These are phyloP conservation scores for Corythornis leucogaster DNA, from an alignment of 2,797 vertebrate genomes.

Conservation along the genomic window DNA sequence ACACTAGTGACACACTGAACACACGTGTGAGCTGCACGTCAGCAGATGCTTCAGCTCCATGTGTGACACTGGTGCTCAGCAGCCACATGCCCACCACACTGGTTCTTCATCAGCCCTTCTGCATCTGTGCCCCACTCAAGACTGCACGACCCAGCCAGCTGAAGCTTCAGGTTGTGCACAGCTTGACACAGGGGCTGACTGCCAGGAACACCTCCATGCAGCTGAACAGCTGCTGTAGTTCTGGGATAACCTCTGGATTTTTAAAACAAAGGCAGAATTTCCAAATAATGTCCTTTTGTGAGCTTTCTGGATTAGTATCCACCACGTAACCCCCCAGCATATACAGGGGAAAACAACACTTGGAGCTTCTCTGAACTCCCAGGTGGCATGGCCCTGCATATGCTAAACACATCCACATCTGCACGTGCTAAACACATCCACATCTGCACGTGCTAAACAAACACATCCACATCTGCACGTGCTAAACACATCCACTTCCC, in stretches of 20 bases:
- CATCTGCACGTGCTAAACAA: neutral
- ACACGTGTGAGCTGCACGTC: too few species aligned
- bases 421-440: neutral
- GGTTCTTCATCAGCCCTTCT: neutral
- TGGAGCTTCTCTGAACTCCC: neutral
- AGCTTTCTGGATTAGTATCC: neutral
- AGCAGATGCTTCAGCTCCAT: too few species aligned
- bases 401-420: neutral
- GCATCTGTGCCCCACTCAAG: neutral
- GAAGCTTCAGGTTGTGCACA: neutral
- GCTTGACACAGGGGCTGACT: neutral
- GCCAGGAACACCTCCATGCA: neutral
- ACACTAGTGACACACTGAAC: too few species aligned
- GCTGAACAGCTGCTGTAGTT: neutral
- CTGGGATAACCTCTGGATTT: neutral
- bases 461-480: too few species aligned
- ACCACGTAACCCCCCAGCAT: neutral
- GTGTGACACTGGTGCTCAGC: neutral
- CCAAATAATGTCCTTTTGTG: neutral
- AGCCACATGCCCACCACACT: fast-evolving
- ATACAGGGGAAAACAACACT: neutral
- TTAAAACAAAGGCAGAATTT: neutral
- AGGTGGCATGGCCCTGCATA: neutral
- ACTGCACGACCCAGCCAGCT: fast-evolving
- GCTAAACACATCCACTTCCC: neutral